Conservation (phyloP, 2,797 vertebrate species). For the Decapterus maruadsi region DNA sequence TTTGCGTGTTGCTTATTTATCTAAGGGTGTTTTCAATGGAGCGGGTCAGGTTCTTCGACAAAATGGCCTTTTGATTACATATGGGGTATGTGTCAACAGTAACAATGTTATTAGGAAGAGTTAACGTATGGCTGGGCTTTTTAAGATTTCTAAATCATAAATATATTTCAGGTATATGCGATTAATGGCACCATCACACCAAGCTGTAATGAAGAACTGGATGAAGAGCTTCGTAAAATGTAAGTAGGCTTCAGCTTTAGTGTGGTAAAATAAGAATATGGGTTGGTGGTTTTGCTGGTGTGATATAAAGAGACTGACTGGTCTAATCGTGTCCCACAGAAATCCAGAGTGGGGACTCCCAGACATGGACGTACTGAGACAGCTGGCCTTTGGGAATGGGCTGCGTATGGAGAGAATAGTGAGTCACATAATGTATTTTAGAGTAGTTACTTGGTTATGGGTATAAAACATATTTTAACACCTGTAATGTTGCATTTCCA, state of each 20-base stretch:
- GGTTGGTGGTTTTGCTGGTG: background rate
- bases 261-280: background rate
- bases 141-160: background rate
- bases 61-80: constrained; percentile 82
- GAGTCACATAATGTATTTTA: constrained; percentile 28
- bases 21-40: constrained; percentile 82
- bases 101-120: background rate
- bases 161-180: constrained; percentile 77
- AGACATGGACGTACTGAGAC: constrained; percentile 84
- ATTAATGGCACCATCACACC: constrained; percentile 84
- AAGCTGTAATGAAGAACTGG: constrained; percentile 79
- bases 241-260: constrained; percentile 40
- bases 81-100: constrained; percentile 74
- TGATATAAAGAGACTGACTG: background rate
- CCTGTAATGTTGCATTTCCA: constrained; percentile 49
- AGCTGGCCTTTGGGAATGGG: constrained; percentile 76
- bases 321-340: constrained; percentile 53
- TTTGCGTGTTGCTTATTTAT: background rate
- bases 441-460: background rate
- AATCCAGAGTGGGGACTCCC: constrained; percentile 86
- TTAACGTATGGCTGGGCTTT: background rate
- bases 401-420: constrained; percentile 84
- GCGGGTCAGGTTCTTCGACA: constrained; percentile 81
- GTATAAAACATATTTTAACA: background rate
- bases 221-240: constrained; percentile 76